These are phyloP conservation scores for Xenentodon cancila DNA, from an alignment of 2,797 vertebrate species.

Conservation along the genomic window DNA sequence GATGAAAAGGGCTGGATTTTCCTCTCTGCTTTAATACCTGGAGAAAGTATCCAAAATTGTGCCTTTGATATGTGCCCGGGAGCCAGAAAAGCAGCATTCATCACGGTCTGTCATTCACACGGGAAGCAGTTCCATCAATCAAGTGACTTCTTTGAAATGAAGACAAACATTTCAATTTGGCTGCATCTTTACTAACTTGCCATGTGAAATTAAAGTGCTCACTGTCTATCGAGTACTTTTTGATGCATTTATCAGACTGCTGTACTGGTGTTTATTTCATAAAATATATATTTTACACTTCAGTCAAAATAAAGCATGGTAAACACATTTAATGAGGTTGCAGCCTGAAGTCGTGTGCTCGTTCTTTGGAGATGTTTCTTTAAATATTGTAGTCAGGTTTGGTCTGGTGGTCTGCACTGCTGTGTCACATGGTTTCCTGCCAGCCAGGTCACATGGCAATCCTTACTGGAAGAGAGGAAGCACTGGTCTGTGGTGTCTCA, in stretches of 20 bases:
- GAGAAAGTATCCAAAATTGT: constrained; percentile 49
- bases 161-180: no score
- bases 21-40: constrained; percentile 44
- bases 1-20: constrained; percentile 64
- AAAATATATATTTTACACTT: neutral
- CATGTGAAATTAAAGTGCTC: no score
- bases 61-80: constrained; percentile 43
- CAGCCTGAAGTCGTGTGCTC: neutral
- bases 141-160: neutral
- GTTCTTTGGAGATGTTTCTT: neutral
- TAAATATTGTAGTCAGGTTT: constrained; percentile 9
- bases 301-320: constrained; percentile 3
- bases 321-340: constrained; percentile 7
- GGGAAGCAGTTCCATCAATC: neutral
- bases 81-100: constrained; percentile 28
- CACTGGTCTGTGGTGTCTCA: constrained; percentile 68
- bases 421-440: constrained; percentile 65
- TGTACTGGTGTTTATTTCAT: neutral
- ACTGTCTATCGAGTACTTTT: neutral
- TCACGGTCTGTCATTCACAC: constrained; percentile 16
- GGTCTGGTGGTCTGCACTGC: constrained; percentile 57
- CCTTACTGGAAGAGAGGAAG: constrained; percentile 82
- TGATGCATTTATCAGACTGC: neutral
- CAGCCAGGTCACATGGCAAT: constrained; percentile 32
- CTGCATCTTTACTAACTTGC: constrained; percentile 2